Evolutionary conservation across 2,113 vertebrate genomes (phyloP).

Genomic region (Phaethon lepturus): DNA sequence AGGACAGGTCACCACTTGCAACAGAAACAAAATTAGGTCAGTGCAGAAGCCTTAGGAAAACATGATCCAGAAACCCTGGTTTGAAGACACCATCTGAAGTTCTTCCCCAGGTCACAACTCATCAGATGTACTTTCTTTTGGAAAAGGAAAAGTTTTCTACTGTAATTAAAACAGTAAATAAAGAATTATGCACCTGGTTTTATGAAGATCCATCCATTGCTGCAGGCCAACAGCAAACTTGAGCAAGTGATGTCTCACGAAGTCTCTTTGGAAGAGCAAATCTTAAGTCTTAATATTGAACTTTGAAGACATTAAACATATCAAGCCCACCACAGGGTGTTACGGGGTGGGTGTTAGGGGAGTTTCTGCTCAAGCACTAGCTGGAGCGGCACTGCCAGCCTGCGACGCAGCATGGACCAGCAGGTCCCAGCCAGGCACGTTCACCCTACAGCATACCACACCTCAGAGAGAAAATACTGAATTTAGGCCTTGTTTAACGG

Average conservation of each 20-base stretch:
- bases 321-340: accelerated
- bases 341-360: no score
- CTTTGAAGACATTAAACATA: background rate
- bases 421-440: background rate
- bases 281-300: background rate
- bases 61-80: background rate
- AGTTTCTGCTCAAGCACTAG: background rate
- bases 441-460: background rate
- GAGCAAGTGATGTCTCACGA: background rate
- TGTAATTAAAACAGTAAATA: background rate
- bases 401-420: accelerated
- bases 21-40: background rate
- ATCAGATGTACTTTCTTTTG: background rate
- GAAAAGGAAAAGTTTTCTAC: background rate
- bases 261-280: background rate
- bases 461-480: background rate
- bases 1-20: background rate
- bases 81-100: background rate
- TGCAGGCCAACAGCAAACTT: background rate
- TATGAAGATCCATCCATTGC: background rate
- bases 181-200: background rate
- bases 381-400: background rate
- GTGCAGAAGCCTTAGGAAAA: background rate
- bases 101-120: background rate
- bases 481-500: background rate